phyloP scores from a whole-genome alignment of 2,888 invertebrate genomes.

The Sylvicola cinctus region DNA sequence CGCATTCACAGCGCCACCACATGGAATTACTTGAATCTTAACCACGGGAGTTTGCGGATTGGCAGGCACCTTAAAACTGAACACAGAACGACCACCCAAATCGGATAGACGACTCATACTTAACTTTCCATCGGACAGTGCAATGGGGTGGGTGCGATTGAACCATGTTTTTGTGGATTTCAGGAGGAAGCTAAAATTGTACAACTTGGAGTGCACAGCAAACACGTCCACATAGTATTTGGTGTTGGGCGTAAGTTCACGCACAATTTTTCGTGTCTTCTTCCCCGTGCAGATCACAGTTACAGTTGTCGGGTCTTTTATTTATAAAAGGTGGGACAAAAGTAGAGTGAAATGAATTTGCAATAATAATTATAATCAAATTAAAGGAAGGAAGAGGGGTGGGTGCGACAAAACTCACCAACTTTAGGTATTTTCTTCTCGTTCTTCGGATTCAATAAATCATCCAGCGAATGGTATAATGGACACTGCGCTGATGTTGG shows the following conservation, averaged over 20 bases:
- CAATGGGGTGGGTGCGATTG: conserved; percentile 21
- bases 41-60: too few species aligned
- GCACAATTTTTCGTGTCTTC: conserved; percentile 19
- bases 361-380: too few species aligned
- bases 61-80: too few species aligned
- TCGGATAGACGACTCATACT: too few species aligned
- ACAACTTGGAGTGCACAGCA: conserved; percentile 20
- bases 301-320: conserved; percentile 9
- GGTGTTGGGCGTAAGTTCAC: conserved; percentile 17
- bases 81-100: too few species aligned
- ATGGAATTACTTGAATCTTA: too few species aligned
- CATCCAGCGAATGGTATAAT: too few species aligned
- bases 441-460: too few species aligned
- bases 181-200: conserved; percentile 20
- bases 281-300: conserved; percentile 22
- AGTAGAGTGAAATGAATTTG: conserved; percentile 5
- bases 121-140: conserved; percentile 22
- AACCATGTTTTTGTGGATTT: conserved; percentile 17
- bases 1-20: too few species aligned
- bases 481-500: too few species aligned
- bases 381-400: too few species aligned
- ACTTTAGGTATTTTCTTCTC: not conserved
- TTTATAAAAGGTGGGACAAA: conserved; percentile 1
- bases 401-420: too few species aligned
- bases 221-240: conserved; percentile 22